Percentiles rank a stretch among this genome's conserved stretches.
Evolutionary conservation across 2,797 vertebrate genomes (phyloP).

Genomic region (Gadopsis bispinosus): DNA sequence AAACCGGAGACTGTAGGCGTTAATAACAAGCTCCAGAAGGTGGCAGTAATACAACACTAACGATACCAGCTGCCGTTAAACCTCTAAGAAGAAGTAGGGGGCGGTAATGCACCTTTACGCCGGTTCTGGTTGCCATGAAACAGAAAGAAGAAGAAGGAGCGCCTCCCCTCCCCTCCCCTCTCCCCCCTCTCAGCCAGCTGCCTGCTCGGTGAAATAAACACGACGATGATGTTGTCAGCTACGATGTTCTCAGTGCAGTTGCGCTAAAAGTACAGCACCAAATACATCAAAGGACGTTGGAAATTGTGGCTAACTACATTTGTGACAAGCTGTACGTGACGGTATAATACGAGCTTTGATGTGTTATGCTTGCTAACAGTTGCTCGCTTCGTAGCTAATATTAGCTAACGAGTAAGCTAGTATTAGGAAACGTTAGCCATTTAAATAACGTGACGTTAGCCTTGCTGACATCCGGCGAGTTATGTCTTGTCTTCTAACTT

Average conservation of each 20-base stretch:
- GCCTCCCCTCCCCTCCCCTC: no score
- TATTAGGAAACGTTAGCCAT: slow-evolving; percentile 60
- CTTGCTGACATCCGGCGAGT: slow-evolving; percentile 1
- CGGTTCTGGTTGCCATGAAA: no score
- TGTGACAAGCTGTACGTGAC: slow-evolving; percentile 59
- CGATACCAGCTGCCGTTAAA: neutral
- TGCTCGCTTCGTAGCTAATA: slow-evolving; percentile 41
- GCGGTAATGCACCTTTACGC: no score
- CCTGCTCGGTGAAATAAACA: slow-evolving; percentile 62
- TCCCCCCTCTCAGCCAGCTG: slow-evolving; percentile 27
- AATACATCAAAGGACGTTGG: slow-evolving; percentile 2
- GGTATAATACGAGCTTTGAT: neutral
- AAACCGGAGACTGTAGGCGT: neutral
- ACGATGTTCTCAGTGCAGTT: slow-evolving; percentile 5
- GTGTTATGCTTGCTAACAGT: neutral
- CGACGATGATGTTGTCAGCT: slow-evolving; percentile 67
- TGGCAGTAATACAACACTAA: neutral
- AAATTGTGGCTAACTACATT: neutral
- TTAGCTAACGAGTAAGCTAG: slow-evolving; percentile 59
- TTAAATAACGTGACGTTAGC: slow-evolving; percentile 45
- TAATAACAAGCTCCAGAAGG: neutral
- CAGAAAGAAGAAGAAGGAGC: neutral
- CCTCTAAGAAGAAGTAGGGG: neutral
- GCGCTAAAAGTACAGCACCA: slow-evolving; percentile 16
- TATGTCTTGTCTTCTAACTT: neutral